phyloP scores from a whole-genome alignment of 2,797 vertebrate genomes.

The Sebastes matsubarae region DNA sequence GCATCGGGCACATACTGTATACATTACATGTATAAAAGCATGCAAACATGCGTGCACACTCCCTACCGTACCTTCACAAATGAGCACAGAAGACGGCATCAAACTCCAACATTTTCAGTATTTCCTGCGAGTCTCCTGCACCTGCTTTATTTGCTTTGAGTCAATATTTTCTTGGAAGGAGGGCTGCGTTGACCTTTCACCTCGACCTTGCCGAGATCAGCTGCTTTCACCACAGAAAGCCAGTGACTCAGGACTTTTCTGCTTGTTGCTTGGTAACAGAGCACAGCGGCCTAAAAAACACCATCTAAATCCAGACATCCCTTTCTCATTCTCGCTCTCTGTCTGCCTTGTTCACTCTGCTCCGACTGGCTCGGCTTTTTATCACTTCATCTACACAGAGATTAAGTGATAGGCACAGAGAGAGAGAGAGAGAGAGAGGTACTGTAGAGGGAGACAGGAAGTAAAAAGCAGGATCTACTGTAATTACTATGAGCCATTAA shows the following conservation, averaged over 20 bases:
- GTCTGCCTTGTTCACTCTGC: slow-evolving; percentile 17
- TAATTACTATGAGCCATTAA: slow-evolving; percentile 11
- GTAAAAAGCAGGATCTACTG: background rate
- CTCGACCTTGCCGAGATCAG: slow-evolving; percentile 50
- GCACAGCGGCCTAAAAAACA: slow-evolving; percentile 40
- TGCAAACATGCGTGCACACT: background rate
- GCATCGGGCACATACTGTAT: background rate
- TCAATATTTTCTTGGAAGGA: slow-evolving; percentile 56
- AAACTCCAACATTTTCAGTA: background rate
- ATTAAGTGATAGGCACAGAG: slow-evolving; percentile 1
- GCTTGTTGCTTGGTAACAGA: slow-evolving; percentile 71
- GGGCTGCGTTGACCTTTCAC: slow-evolving; percentile 52
- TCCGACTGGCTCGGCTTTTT: slow-evolving; percentile 21
- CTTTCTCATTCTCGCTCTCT: slow-evolving; percentile 9
- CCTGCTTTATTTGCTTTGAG: slow-evolving; percentile 23
- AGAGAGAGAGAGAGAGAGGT: background rate
- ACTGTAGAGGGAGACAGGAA: background rate
- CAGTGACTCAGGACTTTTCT: slow-evolving; percentile 67
- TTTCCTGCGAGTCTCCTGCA: background rate
- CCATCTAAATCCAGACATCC: slow-evolving; percentile 42
- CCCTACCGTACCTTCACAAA: background rate
- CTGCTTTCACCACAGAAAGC: slow-evolving; percentile 45
- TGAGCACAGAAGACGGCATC: background rate
- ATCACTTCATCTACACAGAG: slow-evolving; percentile 38
- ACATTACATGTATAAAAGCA: background rate